phyloP scores from a whole-genome alignment of 2,113 vertebrate species.

The Pterophyllum scalare region DNA sequence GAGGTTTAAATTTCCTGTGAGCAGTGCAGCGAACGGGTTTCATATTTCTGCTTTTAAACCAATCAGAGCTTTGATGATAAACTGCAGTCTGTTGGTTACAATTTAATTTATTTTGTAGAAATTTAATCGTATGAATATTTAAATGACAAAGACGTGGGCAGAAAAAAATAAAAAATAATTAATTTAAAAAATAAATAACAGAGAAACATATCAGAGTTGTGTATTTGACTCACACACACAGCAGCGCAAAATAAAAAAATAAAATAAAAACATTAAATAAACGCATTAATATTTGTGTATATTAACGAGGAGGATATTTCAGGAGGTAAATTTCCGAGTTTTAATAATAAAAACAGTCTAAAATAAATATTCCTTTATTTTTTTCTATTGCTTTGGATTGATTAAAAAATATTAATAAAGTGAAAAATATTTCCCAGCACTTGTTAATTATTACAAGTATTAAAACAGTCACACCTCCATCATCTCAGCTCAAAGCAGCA shows the following conservation, averaged over 20 bases:
- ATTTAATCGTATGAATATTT: rapidly evolving
- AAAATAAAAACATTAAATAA: background rate
- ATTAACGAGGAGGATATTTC: background rate
- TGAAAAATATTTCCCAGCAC: rapidly evolving
- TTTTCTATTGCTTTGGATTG: background rate
- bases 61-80: rapidly evolving
- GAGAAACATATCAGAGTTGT: rapidly evolving
- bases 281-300: background rate
- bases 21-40: background rate
- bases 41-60: background rate
- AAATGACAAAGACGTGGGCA: background rate
- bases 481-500: background rate
- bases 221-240: background rate
- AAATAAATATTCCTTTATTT: background rate
- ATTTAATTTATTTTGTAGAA: background rate
- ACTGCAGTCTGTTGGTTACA: background rate
- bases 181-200: background rate
- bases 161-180: background rate
- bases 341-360: background rate
- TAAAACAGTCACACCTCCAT: rapidly evolving
- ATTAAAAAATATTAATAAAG: background rate
- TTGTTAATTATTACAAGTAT: background rate
- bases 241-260: background rate
- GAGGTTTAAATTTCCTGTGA: background rate
- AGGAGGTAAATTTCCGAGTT: background rate